Percentiles rank a stretch among this genome's conserved stretches.
These are phyloP conservation scores for Brachirus orientalis DNA, from an alignment of 2,113 vertebrate genomes.

Conservation along the genomic window DNA sequence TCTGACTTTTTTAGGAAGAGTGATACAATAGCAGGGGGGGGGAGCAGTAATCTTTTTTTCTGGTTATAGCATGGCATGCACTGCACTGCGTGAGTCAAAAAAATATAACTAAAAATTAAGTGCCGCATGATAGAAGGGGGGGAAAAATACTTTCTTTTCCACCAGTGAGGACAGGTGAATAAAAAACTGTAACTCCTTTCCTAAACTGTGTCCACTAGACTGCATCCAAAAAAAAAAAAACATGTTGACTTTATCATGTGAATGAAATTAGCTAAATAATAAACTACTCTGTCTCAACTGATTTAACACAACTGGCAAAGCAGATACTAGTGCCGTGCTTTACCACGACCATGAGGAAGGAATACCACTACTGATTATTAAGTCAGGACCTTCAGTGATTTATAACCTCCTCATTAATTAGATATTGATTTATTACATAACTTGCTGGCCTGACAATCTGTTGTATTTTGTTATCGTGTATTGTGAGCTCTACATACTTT, in stretches of 20 bases:
- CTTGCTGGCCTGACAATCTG: conserved; percentile 63
- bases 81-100: conserved; percentile 23
- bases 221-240: neutral
- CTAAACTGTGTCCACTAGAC: neutral
- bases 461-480: conserved; percentile 56
- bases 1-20: neutral
- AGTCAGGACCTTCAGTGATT: conserved; percentile 65
- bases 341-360: conserved; percentile 58
- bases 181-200: neutral
- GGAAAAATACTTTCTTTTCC: conserved; percentile 15
- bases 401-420: conserved; percentile 74
- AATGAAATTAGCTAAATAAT: conserved; percentile 34
- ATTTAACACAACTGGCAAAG: conserved; percentile 40
- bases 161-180: no score
- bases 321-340: conserved; percentile 47
- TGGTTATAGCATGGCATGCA: conserved; percentile 25
- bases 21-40: conserved; percentile 44
- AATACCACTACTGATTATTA: conserved; percentile 70
- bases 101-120: conserved; percentile 53
- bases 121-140: neutral
- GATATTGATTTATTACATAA: conserved; percentile 72
- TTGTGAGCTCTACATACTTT: conserved; percentile 61
- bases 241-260: conserved; percentile 8
- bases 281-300: conserved; percentile 22
- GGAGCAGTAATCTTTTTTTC: conserved; percentile 58